Evolutionary conservation across 2,888 invertebrate genomes (phyloP), one percentile per base, ranked within the genome.

Genomic region (Epistrophella euchroma): DNA sequence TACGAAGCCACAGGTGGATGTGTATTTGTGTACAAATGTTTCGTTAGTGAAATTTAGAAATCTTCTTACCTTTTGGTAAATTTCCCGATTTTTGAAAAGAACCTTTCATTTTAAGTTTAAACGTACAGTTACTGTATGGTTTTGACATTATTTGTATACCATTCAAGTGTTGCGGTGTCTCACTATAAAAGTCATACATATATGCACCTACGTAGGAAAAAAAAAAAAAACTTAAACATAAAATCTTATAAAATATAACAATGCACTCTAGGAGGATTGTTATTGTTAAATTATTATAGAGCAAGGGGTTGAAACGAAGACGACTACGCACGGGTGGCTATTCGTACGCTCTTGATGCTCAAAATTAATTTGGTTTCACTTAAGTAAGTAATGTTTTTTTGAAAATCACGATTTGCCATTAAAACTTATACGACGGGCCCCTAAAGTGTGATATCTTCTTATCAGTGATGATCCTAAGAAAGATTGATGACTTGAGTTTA

Each of bases 401-500:
- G 47, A 76, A 64, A 86, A 86, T 86, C 86, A 86, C 86, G 86
- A 74, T 77, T 86, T 77, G 56, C 81, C 77, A 86, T 86, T 86
- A 86, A 82, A 86, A 86, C 77, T 86, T 82, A 78, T 82, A 82
- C 81, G 85, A 73, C 81, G 56, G 17, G 73, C 58, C 80, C 81
- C 77, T 74, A 77, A 82, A 82, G 82, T 86, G 82, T 82, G 77
- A 86, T 86, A 86, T 86, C 86, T 81, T 74, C 86, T 82, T 86
- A 86, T 86, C 86, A 86, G 86, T 70, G 86, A 86, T 82, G 76
- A 74, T 86, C 74, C 77, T 81, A 86, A 86, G 86, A 77, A 82
- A 86, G 86, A 86, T 86, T 82, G 86, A 86, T 86, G 81, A 86
- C 86, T 86, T 86, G 82, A 86, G 76, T 64, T 86, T 82, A 82